Conservation (phyloP, 2,797 vertebrate species). For the Leucoraja ocellata region DNA sequence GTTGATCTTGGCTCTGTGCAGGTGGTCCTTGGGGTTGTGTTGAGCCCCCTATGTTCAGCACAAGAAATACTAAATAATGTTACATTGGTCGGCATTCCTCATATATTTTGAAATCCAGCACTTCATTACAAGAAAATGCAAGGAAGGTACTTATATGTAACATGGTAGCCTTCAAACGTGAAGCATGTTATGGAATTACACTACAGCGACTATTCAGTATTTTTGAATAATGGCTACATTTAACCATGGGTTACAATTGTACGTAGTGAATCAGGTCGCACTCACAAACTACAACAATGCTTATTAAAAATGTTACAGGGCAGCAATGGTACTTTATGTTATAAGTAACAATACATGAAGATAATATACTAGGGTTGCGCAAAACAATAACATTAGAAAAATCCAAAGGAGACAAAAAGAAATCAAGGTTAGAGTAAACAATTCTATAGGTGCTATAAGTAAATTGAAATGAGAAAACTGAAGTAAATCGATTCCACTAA, state of each 20-base stretch:
- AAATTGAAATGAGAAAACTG: not conserved
- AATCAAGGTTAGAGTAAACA: not conserved
- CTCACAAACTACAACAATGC: not conserved
- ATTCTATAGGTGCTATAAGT: not conserved
- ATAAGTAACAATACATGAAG: not conserved
- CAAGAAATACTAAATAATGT: slow-evolving; percentile 70
- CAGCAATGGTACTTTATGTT: not conserved
- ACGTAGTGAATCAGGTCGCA: not conserved
- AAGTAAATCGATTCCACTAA: not conserved
- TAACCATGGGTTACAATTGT: not conserved
- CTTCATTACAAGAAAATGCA: slow-evolving; percentile 16
- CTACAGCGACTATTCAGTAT: not conserved
- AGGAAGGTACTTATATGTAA: not conserved
- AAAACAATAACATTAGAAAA: slow-evolving; percentile 19
- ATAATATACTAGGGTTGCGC: not conserved
- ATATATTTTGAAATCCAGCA: slow-evolving; percentile 27
- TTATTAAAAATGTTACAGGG: not conserved
- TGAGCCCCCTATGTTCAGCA: slow-evolving; percentile 80
- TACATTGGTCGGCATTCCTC: slow-evolving; percentile 45
- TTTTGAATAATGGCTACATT: slow-evolving; percentile 1
- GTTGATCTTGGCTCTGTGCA: slow-evolving; percentile 71
- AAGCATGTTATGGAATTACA: not conserved
- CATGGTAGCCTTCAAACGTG: not conserved
- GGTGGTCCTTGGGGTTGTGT: slow-evolving; percentile 79
- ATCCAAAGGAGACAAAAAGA: not conserved